A percentile compares a stretch with the other conserved stretches of the same genome.
Conservation (phyloP, 2,113 vertebrate genomes). For the Thymallus thymallus region DNA sequence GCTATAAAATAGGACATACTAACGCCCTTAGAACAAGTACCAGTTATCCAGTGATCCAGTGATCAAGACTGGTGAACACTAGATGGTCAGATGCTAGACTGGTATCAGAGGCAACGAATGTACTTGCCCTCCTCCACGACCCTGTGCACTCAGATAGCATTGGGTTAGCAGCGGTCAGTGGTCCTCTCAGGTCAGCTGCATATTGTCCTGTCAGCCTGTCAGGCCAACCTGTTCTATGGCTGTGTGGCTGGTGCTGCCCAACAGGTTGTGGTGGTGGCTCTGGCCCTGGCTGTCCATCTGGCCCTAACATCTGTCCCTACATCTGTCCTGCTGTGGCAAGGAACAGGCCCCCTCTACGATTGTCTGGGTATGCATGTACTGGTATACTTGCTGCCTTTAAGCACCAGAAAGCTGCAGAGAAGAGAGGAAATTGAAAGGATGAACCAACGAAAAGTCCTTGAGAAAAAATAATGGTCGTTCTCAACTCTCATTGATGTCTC, state of each 20-base stretch:
- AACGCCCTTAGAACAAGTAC: no score
- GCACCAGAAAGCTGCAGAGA: conserved; percentile 14
- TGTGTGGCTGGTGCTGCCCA: conserved; percentile 76
- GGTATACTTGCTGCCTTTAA: conserved; percentile 4
- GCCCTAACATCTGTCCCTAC: conserved; percentile 82
- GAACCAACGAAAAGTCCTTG: conserved; percentile 37
- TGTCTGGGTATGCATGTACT: no score
- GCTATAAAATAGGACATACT: no score
- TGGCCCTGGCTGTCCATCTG: conserved; percentile 81
- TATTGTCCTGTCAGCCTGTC: conserved; percentile 10
- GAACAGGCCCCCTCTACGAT: conserved; percentile 54
- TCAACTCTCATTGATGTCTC: conserved; percentile 3
- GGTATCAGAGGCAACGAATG: no score
- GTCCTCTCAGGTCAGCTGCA: conserved; percentile 8
- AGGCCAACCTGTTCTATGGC: conserved; percentile 76
- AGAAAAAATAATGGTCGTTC: conserved; percentile 33
- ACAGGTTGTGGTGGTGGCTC: conserved; percentile 80
- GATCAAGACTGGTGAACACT: no score
- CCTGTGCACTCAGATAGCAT: no score
- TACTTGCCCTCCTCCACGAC: no score
- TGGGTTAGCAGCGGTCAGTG: no score
- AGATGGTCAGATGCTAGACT: no score
- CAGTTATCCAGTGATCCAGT: no score
- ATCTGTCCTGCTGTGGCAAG: conserved; percentile 72
- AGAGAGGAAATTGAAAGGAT: not conserved